Evolutionary conservation across 2,797 vertebrate genomes (phyloP), one percentile per base, ranked within the genome.

Genomic region (Cuniculus paca): DNA sequence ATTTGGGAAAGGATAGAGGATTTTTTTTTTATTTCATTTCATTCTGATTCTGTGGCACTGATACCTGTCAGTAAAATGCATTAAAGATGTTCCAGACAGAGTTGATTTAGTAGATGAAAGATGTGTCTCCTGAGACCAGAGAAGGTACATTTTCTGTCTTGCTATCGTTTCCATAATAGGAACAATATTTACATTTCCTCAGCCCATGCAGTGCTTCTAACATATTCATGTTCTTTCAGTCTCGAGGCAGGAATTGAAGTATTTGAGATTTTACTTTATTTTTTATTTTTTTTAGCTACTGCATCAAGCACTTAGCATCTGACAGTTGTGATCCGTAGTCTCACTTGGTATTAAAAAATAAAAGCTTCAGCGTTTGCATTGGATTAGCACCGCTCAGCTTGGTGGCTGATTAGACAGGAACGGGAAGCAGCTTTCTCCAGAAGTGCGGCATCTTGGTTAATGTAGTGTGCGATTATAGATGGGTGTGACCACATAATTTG

Each of bases 51-150:
- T 88, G 68, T 70, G n/a, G 60, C 91, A 60, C 63, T 94, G 80
- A 91, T 97, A 91, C 54, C 36, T 96, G 91, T 84, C 89, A 97
- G 94, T 56, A 96, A 97, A 97, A 96, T 88, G 88, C 84, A 91
- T 96, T 88, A 97, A 98, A 98, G 75, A 82, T 34, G 20, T 97
- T 98, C 93, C 97, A 98, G 94, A 96, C 97, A 97, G 88, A 90
- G 72, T 56, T 96, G 83, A 96, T 97, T 98, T 97, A 96, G 20
- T 28, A 90, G 24, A 48, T 96, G 88, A 90, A 97, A 97, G 90
- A 97, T 97, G 79, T 91, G 56, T 95, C 97, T 97, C 88, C 17
- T 13, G 94, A 96, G 87, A 97, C n/a, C 52, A 65, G 95, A 89
- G 52, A 77, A 96, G 96, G 80, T 96, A 91, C 88, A 87, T 97